Conservation (phyloP, 2,797 vertebrate genomes). For the Pantherophis alleghaniensis region DNA sequence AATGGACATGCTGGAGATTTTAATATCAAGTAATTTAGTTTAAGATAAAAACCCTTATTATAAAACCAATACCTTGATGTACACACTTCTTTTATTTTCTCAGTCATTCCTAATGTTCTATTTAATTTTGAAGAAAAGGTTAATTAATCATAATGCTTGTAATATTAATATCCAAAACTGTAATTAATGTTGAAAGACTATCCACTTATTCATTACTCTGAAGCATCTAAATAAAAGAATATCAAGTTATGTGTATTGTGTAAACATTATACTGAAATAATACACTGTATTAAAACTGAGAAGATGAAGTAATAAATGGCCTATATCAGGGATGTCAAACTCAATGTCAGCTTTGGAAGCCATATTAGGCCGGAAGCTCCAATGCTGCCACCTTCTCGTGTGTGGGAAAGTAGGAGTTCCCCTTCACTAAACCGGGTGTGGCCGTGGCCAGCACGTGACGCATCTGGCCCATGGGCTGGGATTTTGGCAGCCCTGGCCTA, state of each 20-base stretch:
- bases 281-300: background rate
- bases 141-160: background rate
- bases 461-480: too few relatives aligned
- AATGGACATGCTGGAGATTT: background rate
- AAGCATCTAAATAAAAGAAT: background rate
- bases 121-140: background rate
- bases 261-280: background rate
- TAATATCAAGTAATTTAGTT: background rate
- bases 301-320: background rate
- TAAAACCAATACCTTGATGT: background rate
- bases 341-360: too few relatives aligned
- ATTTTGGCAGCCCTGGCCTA: background rate
- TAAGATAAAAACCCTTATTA: background rate
- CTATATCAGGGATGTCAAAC: background rate
- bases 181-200: background rate
- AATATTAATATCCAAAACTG: background rate
- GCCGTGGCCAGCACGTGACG: too few relatives aligned
- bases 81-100: background rate
- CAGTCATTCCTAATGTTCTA: background rate
- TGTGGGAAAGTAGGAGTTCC: too few relatives aligned
- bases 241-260: background rate
- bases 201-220: background rate
- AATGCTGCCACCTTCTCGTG: too few relatives aligned
- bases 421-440: too few relatives aligned
- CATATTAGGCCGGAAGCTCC: too few relatives aligned